Evolutionary conservation across 2,113 vertebrate species (phyloP).

Genomic region (Amazona guildingii): DNA sequence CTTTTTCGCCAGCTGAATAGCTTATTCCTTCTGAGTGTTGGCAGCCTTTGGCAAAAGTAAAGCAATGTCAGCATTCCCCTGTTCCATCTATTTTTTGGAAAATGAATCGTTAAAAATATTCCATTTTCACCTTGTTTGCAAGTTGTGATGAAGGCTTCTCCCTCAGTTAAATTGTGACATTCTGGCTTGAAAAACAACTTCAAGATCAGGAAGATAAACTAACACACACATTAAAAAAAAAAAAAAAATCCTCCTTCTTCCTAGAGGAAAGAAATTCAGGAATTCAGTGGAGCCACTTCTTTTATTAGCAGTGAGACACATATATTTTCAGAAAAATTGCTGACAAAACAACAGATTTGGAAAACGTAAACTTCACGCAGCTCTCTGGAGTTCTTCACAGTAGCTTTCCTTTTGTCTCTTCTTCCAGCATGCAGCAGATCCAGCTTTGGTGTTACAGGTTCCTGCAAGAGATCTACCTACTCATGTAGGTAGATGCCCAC

Average conservation of each 20-base stretch:
- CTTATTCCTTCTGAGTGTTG: conserved; percentile 51
- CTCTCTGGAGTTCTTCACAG: background rate
- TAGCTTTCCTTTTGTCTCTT: background rate
- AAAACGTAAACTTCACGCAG: background rate
- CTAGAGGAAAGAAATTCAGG: background rate
- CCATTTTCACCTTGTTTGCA: conserved; percentile 65
- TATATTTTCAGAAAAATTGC: background rate
- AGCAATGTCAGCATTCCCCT: conserved; percentile 62
- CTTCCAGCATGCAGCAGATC: background rate
- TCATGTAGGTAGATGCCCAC: background rate
- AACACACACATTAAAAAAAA: background rate
- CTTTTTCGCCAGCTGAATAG: conserved; percentile 60
- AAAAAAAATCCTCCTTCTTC: background rate
- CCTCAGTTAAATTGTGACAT: conserved; percentile 29
- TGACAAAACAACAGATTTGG: conserved; percentile 10
- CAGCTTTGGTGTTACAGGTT: background rate
- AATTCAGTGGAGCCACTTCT: background rate
- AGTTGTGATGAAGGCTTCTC: conserved; percentile 40
- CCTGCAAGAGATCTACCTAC: background rate
- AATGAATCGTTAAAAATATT: conserved; percentile 1
- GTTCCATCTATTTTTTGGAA: conserved; percentile 57
- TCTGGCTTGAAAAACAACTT: conserved; percentile 43
- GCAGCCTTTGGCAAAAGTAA: conserved; percentile 67
- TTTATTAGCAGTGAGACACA: conserved; percentile 21
- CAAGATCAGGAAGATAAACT: conserved; percentile 24